These are phyloP conservation scores for Physella acuta DNA, from an alignment of 1,140 invertebrate species.

Conservation along the genomic window DNA sequence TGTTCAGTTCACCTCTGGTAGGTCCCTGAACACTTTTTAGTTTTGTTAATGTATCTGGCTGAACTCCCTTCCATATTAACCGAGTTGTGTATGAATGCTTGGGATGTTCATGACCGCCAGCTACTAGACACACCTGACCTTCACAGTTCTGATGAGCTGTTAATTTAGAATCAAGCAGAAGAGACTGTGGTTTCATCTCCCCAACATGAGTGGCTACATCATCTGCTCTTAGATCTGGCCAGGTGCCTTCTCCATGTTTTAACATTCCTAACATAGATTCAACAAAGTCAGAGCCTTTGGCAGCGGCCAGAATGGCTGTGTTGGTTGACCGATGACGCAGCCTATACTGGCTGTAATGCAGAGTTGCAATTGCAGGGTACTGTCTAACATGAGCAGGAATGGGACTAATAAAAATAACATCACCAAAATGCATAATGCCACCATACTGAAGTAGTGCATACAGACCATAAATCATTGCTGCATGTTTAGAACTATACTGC, in stretches of 20 bases:
- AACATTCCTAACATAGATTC: constrained; percentile 8
- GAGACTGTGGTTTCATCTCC: constrained; percentile 8
- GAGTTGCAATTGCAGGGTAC: background rate
- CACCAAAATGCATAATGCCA: constrained; percentile 17
- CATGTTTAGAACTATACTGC: background rate
- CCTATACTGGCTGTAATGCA: constrained; percentile 14
- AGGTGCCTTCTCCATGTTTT: background rate
- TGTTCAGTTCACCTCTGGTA: constrained; percentile 4
- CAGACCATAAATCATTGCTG: constrained; percentile 11
- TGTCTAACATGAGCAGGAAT: background rate
- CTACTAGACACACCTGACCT: background rate
- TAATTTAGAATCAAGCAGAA: constrained; percentile 9
- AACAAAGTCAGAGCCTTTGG: constrained; percentile 15
- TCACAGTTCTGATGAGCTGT: constrained; percentile 18
- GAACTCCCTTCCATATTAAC: background rate
- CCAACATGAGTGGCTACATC: constrained; percentile 17
- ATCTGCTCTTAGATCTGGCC: constrained; percentile 11
- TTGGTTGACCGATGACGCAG: constrained; percentile 12
- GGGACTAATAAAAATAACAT: constrained; percentile 10
- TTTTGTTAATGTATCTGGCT: constrained; percentile 9
- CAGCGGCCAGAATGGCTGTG: constrained; percentile 14
- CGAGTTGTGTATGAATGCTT: constrained; percentile 14
- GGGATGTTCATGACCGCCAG: constrained; percentile 9
- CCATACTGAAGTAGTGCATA: constrained; percentile 17
- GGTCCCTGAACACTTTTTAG: constrained; percentile 11